Percentiles rank a stretch among this genome's conserved stretches.
Evolutionary conservation across 2,113 vertebrate genomes (phyloP).

Genomic region (Salvelinus namaycush): DNA sequence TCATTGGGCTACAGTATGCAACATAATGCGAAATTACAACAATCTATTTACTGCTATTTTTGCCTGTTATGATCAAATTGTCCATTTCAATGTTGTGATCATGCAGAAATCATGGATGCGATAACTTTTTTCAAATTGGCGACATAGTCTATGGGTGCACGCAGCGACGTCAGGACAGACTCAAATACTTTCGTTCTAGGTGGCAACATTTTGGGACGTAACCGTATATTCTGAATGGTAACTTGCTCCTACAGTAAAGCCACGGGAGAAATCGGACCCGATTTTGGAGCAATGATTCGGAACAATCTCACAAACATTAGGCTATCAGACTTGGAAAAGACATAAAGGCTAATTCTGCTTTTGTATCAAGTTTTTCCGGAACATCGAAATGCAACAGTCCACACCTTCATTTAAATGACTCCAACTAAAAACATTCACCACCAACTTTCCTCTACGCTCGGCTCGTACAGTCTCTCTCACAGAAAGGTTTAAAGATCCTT

Average conservation of each 20-base stretch:
- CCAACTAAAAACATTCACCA: background rate
- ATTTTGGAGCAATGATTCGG: background rate
- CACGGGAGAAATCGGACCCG: background rate
- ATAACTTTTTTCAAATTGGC: background rate
- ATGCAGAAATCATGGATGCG: background rate
- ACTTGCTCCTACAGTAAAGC: background rate
- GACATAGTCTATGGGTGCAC: background rate
- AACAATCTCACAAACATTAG: background rate
- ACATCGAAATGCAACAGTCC: background rate
- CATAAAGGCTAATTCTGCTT: background rate
- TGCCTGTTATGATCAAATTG: background rate
- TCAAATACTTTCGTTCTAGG: background rate
- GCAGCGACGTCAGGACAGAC: background rate
- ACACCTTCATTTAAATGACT: constrained; percentile 16
- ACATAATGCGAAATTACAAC: background rate
- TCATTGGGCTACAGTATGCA: background rate
- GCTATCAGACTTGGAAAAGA: background rate
- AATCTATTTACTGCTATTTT: background rate
- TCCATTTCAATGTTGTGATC: background rate
- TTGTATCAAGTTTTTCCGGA: constrained; percentile 9
- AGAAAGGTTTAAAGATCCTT: constrained; percentile 25
- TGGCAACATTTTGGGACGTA: background rate
- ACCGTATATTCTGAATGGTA: background rate
- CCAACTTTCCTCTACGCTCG: constrained; percentile 27
- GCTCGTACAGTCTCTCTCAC: background rate